These are phyloP conservation scores for Collichthys lucidus DNA, from an alignment of 2,113 vertebrate genomes.

Conservation along the genomic window DNA sequence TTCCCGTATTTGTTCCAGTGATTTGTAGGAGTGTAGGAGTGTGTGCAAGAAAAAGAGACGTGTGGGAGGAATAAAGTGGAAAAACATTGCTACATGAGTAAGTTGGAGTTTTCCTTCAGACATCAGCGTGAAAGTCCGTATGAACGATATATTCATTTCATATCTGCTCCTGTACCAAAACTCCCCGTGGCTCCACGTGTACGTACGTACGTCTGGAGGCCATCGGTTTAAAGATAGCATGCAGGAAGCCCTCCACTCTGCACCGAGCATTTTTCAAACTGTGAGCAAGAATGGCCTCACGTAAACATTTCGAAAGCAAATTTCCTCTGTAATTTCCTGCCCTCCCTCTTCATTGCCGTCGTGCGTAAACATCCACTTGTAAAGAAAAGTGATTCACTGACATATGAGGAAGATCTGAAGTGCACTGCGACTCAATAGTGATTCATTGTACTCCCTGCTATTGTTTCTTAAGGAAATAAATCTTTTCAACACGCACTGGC, in stretches of 20 bases:
- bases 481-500: not conserved
- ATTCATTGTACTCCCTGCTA: not conserved
- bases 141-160: constrained; percentile 29
- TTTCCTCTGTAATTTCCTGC: constrained; percentile 62
- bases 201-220: constrained; percentile 6
- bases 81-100: not conserved
- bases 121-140: not conserved
- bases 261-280: constrained; percentile 13
- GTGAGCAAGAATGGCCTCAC: constrained; percentile 12
- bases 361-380: constrained; percentile 34
- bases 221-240: constrained; percentile 19
- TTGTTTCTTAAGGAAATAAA: constrained; percentile 12
- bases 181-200: not conserved
- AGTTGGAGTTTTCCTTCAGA: not conserved
- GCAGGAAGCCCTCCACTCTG: constrained; percentile 48
- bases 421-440: not conserved
- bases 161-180: constrained; percentile 5
- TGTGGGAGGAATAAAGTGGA: not conserved
- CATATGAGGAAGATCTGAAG: not conserved
- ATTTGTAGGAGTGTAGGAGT: not conserved
- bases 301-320: constrained; percentile 56
- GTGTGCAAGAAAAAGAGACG: not conserved
- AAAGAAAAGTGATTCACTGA: not conserved
- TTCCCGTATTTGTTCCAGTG: not conserved
- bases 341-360: not conserved